phyloP scores from a whole-genome alignment of 2,113 vertebrate genomes.

The Perca schrenkii region DNA sequence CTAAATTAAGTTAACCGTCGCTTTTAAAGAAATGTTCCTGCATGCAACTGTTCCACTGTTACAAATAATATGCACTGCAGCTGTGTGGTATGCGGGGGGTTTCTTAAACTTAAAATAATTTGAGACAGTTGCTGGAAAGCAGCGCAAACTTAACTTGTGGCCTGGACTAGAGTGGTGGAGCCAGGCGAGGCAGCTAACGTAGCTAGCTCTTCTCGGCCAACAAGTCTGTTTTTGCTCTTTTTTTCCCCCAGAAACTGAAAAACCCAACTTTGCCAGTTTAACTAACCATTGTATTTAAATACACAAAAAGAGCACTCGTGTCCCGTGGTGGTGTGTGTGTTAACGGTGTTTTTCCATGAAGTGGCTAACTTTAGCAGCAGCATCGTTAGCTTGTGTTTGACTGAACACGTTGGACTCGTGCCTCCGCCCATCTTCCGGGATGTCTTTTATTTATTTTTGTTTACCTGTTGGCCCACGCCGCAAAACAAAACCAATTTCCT shows the following conservation, averaged over 20 bases:
- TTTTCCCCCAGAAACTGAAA: neutral
- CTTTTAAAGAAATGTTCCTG: neutral
- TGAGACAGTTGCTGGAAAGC: conserved; percentile 22
- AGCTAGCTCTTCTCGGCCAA: conserved; percentile 29
- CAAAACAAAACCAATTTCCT: conserved; percentile 73
- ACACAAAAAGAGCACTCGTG: neutral
- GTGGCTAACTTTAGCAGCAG: conserved; percentile 61
- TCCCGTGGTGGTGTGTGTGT: neutral
- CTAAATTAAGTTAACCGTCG: conserved; percentile 28
- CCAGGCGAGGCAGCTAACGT: conserved; percentile 41
- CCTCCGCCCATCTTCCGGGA: conserved; percentile 85
- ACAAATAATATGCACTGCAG: neutral
- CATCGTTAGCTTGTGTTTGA: conserved; percentile 63
- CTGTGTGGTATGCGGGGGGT: neutral
- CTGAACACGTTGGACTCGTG: conserved; percentile 84
- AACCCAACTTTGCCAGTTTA: neutral
- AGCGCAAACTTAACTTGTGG: conserved; percentile 72
- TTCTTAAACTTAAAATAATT: neutral
- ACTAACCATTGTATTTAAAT: neutral
- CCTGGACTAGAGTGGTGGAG: conserved; percentile 52
- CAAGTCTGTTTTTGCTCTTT: neutral
- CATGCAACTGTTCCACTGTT: neutral
- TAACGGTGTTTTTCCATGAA: conserved; percentile 11
- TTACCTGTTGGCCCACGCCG: conserved; percentile 71
- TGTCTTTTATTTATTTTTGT: conserved; percentile 79